Conservation (phyloP, 1,140 invertebrate genomes). For the Trichonephila inaurata region DNA sequence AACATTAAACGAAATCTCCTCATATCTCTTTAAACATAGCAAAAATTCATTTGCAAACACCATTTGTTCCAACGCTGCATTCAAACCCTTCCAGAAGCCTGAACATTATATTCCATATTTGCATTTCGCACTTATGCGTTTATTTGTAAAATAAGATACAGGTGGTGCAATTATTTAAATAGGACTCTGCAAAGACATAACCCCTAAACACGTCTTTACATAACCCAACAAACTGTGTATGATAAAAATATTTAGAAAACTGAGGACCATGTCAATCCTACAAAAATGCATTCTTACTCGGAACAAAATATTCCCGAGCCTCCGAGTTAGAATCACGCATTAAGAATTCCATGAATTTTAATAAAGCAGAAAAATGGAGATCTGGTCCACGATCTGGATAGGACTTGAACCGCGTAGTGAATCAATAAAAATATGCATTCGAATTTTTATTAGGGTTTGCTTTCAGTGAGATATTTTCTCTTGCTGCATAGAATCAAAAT, state of each 20-base stretch:
- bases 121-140: background rate
- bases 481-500: background rate
- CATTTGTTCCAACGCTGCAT: too few relatives aligned
- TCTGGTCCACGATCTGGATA: conserved; percentile 13
- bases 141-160: background rate
- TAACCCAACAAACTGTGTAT: conserved; percentile 1
- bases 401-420: conserved; percentile 43
- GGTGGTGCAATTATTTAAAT: conserved; percentile 5
- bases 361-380: conserved; percentile 74
- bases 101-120: background rate
- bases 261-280: conserved; percentile 28
- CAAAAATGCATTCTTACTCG: conserved; percentile 62
- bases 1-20: too few relatives aligned
- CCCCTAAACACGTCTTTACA: conserved; percentile 30
- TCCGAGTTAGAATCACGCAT: conserved; percentile 39
- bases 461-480: conserved; percentile 22
- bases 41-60: too few relatives aligned
- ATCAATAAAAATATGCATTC: conserved; percentile 71
- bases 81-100: too few relatives aligned
- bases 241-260: conserved; percentile 60
- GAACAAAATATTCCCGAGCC: conserved; percentile 58
- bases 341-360: conserved; percentile 75
- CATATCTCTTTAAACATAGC: too few relatives aligned
- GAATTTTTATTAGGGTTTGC: conserved; percentile 61
- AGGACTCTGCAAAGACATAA: background rate